phyloP scores from a whole-genome alignment of 1,140 invertebrate genomes.

The Drosophila equinoxialis region DNA sequence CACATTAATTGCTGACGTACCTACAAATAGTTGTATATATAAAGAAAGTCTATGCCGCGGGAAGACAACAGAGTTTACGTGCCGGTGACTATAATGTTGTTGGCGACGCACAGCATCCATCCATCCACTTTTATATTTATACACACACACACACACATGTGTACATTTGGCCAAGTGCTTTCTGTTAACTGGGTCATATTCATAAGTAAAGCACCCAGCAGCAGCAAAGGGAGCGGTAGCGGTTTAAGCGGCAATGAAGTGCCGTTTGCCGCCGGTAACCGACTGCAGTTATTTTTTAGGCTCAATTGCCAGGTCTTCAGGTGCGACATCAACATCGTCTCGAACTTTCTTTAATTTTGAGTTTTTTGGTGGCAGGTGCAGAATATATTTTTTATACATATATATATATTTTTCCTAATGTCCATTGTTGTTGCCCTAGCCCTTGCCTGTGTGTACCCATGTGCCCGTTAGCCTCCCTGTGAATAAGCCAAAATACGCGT shows the following conservation, averaged over 20 bases:
- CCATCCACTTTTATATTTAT: slow-evolving; percentile 9
- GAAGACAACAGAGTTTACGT: slow-evolving; percentile 35
- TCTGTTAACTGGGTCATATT: slow-evolving; percentile 72
- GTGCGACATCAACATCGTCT: slow-evolving; percentile 24
- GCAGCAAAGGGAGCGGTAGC: slow-evolving; percentile 3
- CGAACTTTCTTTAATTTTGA: slow-evolving; percentile 65
- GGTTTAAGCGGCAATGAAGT: slow-evolving; percentile 35
- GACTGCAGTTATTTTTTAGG: slow-evolving; percentile 60
- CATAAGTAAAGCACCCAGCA: slow-evolving; percentile 74
- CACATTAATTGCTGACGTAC: slow-evolving; percentile 74
- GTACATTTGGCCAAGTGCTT: slow-evolving; percentile 33
- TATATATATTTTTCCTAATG: slow-evolving; percentile 12
- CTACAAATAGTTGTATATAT: slow-evolving; percentile 14
- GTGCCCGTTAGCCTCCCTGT: slow-evolving; percentile 31
- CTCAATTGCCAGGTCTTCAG: slow-evolving; percentile 40
- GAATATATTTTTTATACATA: slow-evolving; percentile 27
- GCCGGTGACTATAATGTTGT: slow-evolving; percentile 3
- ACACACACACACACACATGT: slow-evolving; percentile 46
- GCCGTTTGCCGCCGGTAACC: slow-evolving; percentile 46
- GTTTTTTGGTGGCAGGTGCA: slow-evolving; percentile 58
- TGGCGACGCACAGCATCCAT: slow-evolving; percentile 43
- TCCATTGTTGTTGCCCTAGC: slow-evolving; percentile 43
- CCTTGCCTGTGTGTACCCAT: slow-evolving; percentile 11
- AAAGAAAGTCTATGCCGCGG: slow-evolving; percentile 57
- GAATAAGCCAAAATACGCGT: slow-evolving; percentile 70